phyloP scores from a whole-genome alignment of 2,888 invertebrate genomes.

The Trisateles emortualis region DNA sequence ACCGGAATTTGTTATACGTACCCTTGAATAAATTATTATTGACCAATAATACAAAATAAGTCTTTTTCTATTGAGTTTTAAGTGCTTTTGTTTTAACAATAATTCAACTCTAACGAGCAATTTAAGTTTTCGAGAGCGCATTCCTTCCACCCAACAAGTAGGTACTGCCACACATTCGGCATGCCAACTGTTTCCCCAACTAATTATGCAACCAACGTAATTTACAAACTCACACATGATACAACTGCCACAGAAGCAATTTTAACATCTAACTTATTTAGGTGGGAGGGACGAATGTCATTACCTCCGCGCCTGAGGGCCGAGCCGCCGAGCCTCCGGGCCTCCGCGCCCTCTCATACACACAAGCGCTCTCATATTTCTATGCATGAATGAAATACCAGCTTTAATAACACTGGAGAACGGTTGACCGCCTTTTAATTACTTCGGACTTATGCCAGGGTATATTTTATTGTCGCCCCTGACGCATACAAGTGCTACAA shows the following conservation, averaged over 20 bases:
- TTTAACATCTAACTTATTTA: slow-evolving; percentile 44
- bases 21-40: too few relatives aligned
- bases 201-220: slow-evolving; percentile 3
- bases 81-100: too few relatives aligned
- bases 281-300: slow-evolving; percentile 26
- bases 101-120: too few relatives aligned
- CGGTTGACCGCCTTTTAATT: slow-evolving; percentile 45
- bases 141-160: too few relatives aligned
- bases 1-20: too few relatives aligned
- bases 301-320: slow-evolving; percentile 35
- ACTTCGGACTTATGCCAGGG: slow-evolving; percentile 11
- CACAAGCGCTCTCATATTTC: slow-evolving; percentile 49
- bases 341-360: too few relatives aligned
- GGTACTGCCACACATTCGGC: background rate
- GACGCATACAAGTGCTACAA: background rate
- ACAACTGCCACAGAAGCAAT: slow-evolving; percentile 36
- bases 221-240: slow-evolving; percentile 16
- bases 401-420: slow-evolving; percentile 43
- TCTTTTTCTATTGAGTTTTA: too few relatives aligned
- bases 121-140: too few relatives aligned
- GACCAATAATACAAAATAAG: too few relatives aligned
- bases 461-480: background rate
- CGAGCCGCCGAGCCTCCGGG: slow-evolving; percentile 1
- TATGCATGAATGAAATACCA: slow-evolving; percentile 56
- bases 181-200: background rate